Conservation (phyloP, 2,888 invertebrate species). For the Sarcophaga subvicina region DNA sequence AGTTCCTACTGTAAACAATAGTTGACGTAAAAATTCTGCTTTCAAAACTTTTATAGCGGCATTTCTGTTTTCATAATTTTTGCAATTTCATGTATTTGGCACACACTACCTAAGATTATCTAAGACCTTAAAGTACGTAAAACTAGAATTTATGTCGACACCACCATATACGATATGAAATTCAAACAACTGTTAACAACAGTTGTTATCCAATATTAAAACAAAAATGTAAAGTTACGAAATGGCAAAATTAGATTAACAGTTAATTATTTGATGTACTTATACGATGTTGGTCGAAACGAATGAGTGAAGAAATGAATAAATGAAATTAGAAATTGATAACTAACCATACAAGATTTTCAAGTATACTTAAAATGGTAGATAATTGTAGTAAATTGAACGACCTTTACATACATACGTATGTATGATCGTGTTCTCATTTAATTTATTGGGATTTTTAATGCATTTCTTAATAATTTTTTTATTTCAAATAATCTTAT, state of each 20-base stretch:
- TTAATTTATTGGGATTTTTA: too few species aligned
- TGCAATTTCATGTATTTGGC: constrained; percentile 14
- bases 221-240: not conserved
- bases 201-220: constrained; percentile 22
- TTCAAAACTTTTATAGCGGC: constrained; percentile 8
- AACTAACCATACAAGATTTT: constrained; percentile 32
- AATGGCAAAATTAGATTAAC: constrained; percentile 6
- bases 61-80: not conserved
- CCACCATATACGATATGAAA: constrained; percentile 20
- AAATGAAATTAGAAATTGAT: not conserved
- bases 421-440: not conserved
- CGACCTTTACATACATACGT: not conserved
- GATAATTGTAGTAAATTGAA: not conserved
- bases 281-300: not conserved
- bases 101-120: constrained; percentile 27
- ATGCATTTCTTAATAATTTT: too few species aligned
- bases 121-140: constrained; percentile 16
- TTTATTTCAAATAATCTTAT: too few species aligned
- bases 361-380: constrained; percentile 11
- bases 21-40: not conserved
- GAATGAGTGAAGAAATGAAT: not conserved
- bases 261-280: constrained; percentile 14
- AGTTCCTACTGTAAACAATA: not conserved
- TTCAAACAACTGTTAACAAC: constrained; percentile 25
- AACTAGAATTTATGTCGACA: constrained; percentile 38